These are phyloP conservation scores for Andrena fulva DNA, from an alignment of 2,888 invertebrate species.

Conservation along the genomic window DNA sequence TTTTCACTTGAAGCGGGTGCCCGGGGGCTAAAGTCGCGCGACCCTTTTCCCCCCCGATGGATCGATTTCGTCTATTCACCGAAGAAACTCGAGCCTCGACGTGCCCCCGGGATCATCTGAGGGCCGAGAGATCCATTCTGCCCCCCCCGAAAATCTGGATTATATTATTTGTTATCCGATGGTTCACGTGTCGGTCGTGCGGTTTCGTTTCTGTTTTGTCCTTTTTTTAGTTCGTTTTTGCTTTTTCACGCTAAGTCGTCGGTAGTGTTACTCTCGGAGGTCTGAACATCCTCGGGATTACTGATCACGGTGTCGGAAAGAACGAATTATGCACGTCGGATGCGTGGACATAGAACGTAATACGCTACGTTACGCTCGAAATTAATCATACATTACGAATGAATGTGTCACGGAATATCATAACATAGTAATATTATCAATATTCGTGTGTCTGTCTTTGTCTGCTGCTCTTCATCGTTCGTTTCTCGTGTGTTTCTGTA, in stretches of 20 bases:
- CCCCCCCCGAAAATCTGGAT: conserved; percentile 47
- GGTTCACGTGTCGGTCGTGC: conserved; percentile 27
- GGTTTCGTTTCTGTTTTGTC: not conserved
- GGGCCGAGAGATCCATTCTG: not conserved
- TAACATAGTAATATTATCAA: conserved; percentile 54
- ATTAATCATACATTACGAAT: conserved; percentile 56
- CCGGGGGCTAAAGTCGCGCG: not conserved
- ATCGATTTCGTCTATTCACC: not conserved
- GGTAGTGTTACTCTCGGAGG: conserved; percentile 26
- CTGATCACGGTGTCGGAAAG: conserved; percentile 51
- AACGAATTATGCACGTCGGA: conserved; percentile 44
- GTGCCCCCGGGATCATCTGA: not conserved
- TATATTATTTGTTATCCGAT: conserved; percentile 5
- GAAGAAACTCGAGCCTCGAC: not conserved
- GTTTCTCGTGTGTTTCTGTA: not conserved
- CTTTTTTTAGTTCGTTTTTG: not conserved
- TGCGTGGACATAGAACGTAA: conserved; percentile 17
- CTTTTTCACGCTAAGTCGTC: conserved; percentile 15
- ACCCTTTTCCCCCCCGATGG: not conserved
- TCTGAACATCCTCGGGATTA: conserved; percentile 64
- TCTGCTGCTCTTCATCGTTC: not conserved
- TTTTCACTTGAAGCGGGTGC: too few relatives aligned
- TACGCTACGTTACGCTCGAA: conserved; percentile 19
- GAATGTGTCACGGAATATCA: conserved; percentile 33
- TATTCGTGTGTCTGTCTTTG: not conserved